Percentiles rank a stretch among this genome's conserved stretches.
phyloP scores from a whole-genome alignment of 2,797 vertebrate species.

The Muscicapa striata region DNA sequence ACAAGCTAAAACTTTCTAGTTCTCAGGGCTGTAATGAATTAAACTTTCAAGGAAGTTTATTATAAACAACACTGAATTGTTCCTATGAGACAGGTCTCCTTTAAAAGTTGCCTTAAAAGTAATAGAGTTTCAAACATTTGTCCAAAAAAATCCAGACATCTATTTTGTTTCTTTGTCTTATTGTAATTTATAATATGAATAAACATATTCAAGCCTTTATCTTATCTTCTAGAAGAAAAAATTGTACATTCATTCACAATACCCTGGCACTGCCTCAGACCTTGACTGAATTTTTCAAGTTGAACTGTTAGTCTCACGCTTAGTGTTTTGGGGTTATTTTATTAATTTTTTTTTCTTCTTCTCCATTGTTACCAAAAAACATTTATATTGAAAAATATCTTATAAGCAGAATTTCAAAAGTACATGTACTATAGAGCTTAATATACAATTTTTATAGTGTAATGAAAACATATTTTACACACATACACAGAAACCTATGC shows the following conservation, averaged over 20 bases:
- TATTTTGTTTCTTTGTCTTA: not conserved
- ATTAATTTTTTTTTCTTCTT: not conserved
- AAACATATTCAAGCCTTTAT: not conserved
- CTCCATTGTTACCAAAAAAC: not conserved
- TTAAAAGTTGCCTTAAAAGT: not conserved
- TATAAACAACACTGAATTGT: not conserved
- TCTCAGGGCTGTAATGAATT: not conserved
- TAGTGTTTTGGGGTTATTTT: not conserved
- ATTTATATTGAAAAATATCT: not conserved
- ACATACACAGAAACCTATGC: not conserved
- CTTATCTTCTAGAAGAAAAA: not conserved
- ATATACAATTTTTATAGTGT: conserved; percentile 16
- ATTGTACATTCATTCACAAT: not conserved
- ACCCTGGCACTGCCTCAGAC: not conserved
- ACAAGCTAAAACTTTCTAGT: not conserved
- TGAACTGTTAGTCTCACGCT: not conserved
- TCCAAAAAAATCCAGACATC: not conserved
- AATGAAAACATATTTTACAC: not conserved
- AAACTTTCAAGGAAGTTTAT: not conserved
- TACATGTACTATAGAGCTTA: not conserved
- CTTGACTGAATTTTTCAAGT: not conserved
- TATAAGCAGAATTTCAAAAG: not conserved
- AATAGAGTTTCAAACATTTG: not conserved
- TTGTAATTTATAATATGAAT: not conserved
- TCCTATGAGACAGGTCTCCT: not conserved